Conservation (phyloP, 2,797 vertebrate genomes). For the Champsocephalus esox region DNA sequence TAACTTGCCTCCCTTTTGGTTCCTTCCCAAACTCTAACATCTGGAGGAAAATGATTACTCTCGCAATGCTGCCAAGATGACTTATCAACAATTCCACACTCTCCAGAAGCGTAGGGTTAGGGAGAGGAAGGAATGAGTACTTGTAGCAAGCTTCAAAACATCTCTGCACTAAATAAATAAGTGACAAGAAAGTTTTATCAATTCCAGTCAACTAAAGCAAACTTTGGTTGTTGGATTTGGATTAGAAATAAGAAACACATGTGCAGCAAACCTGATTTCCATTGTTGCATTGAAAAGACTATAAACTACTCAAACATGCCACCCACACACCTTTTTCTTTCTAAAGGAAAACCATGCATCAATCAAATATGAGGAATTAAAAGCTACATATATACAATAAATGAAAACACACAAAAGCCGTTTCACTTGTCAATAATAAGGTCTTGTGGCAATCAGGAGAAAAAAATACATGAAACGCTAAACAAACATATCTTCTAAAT, state of each 20-base stretch:
- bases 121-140: constrained; percentile 56
- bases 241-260: constrained; percentile 33
- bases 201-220: constrained; percentile 54
- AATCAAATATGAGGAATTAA: background rate
- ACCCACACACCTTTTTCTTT: background rate
- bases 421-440: constrained; percentile 13
- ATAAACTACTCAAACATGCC: background rate
- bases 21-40: constrained; percentile 79
- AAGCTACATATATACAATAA: background rate
- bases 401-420: background rate
- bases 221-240: constrained; percentile 36
- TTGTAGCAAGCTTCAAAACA: constrained; percentile 68
- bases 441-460: background rate
- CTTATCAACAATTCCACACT: constrained; percentile 81
- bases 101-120: constrained; percentile 54
- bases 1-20: constrained; percentile 64
- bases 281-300: constrained; percentile 25
- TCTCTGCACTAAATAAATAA: constrained; percentile 68
- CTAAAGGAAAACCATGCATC: background rate
- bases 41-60: constrained; percentile 82
- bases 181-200: constrained; percentile 55
- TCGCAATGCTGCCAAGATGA: constrained; percentile 70
- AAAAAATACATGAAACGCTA: background rate
- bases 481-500: constrained; percentile 21
- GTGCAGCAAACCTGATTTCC: constrained; percentile 24